Conservation (phyloP, 2,113 vertebrate genomes). For the Dipodomys ordii region DNA sequence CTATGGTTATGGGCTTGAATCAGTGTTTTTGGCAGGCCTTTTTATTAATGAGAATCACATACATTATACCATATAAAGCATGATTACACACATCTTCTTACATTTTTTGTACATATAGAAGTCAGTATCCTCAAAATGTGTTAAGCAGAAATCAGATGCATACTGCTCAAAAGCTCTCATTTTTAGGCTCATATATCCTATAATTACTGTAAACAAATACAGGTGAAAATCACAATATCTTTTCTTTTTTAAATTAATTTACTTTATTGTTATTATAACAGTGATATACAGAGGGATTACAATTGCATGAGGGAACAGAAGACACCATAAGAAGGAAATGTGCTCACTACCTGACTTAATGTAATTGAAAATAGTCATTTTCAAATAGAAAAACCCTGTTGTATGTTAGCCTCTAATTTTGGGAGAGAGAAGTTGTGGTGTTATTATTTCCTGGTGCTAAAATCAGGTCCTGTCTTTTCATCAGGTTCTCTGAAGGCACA, state of each 20-base stretch:
- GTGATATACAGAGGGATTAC: too few species aligned
- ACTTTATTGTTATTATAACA: too few species aligned
- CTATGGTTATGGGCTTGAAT: too few species aligned
- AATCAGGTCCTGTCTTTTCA: neutral
- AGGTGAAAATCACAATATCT: neutral
- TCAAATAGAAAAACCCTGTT: neutral
- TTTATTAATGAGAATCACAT: neutral
- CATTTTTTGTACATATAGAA: neutral
- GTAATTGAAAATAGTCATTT: neutral
- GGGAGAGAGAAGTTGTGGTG: neutral
- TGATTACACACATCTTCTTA: neutral
- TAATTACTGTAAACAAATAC: neutral
- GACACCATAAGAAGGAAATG: too few species aligned
- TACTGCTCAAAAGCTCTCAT: neutral
- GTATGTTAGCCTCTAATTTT: neutral
- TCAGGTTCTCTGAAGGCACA: neutral
- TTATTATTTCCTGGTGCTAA: neutral
- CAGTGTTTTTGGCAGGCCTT: neutral
- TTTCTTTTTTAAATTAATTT: too few species aligned
- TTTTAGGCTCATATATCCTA: neutral
- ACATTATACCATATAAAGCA: neutral
- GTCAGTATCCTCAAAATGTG: neutral
- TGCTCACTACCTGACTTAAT: too few species aligned
- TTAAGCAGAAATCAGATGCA: neutral
- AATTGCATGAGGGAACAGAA: too few species aligned